Conservation (phyloP, 2,888 invertebrate species). For the Minunthozetes semirufus region DNA sequence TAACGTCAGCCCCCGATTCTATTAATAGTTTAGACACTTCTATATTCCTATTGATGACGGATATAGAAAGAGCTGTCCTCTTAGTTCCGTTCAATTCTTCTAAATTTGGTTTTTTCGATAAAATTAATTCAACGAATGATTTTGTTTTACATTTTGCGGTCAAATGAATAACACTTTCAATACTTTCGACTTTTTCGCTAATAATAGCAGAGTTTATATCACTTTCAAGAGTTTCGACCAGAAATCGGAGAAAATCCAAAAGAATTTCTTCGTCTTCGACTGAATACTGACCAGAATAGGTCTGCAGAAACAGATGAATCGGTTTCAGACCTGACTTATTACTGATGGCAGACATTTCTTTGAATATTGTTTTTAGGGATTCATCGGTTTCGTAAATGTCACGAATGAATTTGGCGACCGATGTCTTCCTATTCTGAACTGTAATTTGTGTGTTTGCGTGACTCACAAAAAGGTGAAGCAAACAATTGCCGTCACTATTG, state of each 20-base stretch:
- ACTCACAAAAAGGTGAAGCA: slow-evolving; percentile 49
- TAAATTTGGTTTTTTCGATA: slow-evolving; percentile 36
- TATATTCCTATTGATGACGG: slow-evolving; percentile 40
- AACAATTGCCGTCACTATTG: slow-evolving; percentile 47
- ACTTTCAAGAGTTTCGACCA: slow-evolving; percentile 13
- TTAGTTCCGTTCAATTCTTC: slow-evolving; percentile 37
- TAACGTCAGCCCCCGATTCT: slow-evolving; percentile 47
- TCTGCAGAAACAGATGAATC: slow-evolving; percentile 28
- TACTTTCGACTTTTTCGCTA: background rate
- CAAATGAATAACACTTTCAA: slow-evolving; percentile 38
- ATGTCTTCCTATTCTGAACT: slow-evolving; percentile 41
- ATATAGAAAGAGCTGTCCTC: slow-evolving; percentile 39
- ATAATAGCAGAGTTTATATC: background rate
- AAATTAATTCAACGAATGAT: slow-evolving; percentile 45
- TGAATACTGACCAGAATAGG: slow-evolving; percentile 2
- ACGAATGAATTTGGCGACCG: slow-evolving; percentile 39
- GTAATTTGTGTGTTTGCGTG: slow-evolving; percentile 43
- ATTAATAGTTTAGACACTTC: slow-evolving; percentile 45
- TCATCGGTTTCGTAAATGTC: slow-evolving; percentile 38
- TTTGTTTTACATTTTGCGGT: slow-evolving; percentile 42
- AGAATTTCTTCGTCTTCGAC: background rate
- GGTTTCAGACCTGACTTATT: slow-evolving; percentile 42
- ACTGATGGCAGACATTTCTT: slow-evolving; percentile 39
- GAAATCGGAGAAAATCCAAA: slow-evolving; percentile 15
- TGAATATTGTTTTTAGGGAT: slow-evolving; percentile 24